Evolutionary conservation across 1,140 invertebrate genomes (phyloP), one percentile per base, ranked within the genome.

Genomic region (Fopius arisanus): DNA sequence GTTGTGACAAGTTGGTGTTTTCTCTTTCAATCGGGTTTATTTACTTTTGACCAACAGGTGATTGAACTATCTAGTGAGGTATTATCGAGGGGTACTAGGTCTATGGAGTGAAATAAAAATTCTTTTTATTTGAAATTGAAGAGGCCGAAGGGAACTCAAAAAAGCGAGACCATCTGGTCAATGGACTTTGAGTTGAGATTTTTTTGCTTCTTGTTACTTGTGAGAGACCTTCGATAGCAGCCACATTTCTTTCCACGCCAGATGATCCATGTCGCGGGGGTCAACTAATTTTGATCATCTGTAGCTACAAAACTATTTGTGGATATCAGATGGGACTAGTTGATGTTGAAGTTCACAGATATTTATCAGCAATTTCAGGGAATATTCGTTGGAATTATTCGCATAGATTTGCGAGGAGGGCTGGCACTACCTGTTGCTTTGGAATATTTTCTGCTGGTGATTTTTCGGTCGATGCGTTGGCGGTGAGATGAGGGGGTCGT

Each of bases 91-190:
- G n/a, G n/a, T n/a, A n/a, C n/a, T n/a, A n/a, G n/a, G 7, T 62
- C 21, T 10, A 28, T 2, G 9, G 54, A 62, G 6, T 59, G 21
- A 59, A 37, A 51, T 29, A 19, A 54, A 72, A 48, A 31, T 51
- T 16, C 16, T 29, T 51, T 75, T 33, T 40, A 67, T 37, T 31
- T 40, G 21, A 54, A 41, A 62, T 12, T 31, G 54, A 23, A 69
- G 65, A 43, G 43, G 43, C 43, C 41, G 37, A 41, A 31, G 51
- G 16, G 54, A 72, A 29, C 31, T 7, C 10, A 48, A 77, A 73
- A 74, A 77, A 68, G 48, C 74, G 21, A 31, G 40, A 48, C 78
- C 82, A 83, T 82, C 79, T 83, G 82, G 81, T 82, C 80, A 83
- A 80, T 82, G 82, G 80, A 81, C 81, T 79, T 77, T 80, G 81